Percentiles rank a stretch among this genome's conserved stretches.
These are phyloP conservation scores for Parasteatoda tepidariorum DNA, from an alignment of 1,140 invertebrate genomes.

Conservation along the genomic window DNA sequence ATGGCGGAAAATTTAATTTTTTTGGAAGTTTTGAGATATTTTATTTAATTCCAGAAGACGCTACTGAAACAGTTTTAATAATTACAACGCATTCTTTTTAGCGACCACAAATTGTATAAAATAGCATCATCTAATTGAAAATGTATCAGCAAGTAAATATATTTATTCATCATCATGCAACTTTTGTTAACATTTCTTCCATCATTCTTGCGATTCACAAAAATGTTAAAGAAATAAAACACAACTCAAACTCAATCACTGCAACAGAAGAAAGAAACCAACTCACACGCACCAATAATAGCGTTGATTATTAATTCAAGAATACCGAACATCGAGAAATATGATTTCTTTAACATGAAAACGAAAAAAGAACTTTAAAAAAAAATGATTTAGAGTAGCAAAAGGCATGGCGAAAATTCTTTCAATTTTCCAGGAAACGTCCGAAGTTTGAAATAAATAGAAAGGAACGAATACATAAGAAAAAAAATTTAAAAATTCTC, in stretches of 20 bases:
- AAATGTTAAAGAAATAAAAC: neutral
- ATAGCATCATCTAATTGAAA: too few relatives aligned
- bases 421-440: constrained; percentile 14
- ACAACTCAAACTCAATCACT: neutral
- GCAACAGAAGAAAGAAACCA: neutral
- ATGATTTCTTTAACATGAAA: neutral
- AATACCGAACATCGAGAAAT: neutral
- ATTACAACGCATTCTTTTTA: too few relatives aligned
- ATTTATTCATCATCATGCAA: too few relatives aligned
- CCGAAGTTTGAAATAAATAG: constrained; percentile 11
- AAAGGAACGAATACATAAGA: neutral
- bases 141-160: too few relatives aligned
- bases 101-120: too few relatives aligned
- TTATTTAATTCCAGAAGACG: too few relatives aligned
- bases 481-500: neutral
- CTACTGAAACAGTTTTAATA: too few relatives aligned
- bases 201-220: neutral
- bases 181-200: too few relatives aligned
- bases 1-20: too few relatives aligned
- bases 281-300: neutral
- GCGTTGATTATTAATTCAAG: neutral
- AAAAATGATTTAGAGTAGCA: neutral
- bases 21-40: too few relatives aligned
- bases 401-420: neutral
- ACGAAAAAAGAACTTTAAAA: neutral